Percentiles rank a stretch among this genome's conserved stretches.
Conservation (phyloP, 2,113 vertebrate species). For the Australoheros scitulus region DNA sequence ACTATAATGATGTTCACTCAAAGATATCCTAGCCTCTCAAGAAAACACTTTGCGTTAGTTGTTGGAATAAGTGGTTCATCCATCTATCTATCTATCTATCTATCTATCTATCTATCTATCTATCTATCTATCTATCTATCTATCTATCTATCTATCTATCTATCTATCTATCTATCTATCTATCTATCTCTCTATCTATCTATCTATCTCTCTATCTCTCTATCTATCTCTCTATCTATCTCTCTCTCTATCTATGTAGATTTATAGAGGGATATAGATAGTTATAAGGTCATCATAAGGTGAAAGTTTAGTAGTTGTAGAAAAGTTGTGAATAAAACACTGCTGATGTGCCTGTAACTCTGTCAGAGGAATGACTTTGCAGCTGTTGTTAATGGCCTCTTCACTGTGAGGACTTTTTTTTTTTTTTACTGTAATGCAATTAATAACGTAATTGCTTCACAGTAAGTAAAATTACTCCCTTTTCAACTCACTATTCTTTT, state of each 20-base stretch:
- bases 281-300: constrained; percentile 25
- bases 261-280: background rate
- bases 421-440: constrained; percentile 37
- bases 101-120: too few relatives aligned
- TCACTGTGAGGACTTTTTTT: constrained; percentile 54
- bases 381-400: constrained; percentile 64
- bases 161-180: too few relatives aligned
- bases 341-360: constrained; percentile 31
- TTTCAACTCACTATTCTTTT: constrained; percentile 35
- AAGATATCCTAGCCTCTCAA: constrained; percentile 55
- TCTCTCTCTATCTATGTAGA: background rate
- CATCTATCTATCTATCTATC: too few relatives aligned
- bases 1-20: constrained; percentile 62
- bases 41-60: constrained; percentile 68
- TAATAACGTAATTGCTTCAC: constrained; percentile 50
- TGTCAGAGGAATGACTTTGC: constrained; percentile 47
- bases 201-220: too few relatives aligned
- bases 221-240: too few relatives aligned
- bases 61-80: constrained; percentile 25
- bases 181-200: background rate
- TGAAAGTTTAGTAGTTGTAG: constrained; percentile 49
- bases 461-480: constrained; percentile 27
- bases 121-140: too few relatives aligned
- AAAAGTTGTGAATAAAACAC: constrained; percentile 46
- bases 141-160: too few relatives aligned